A percentile compares a stretch with the other conserved stretches of the same genome.
Evolutionary conservation across 2,888 invertebrate genomes (phyloP).

Genomic region (Tetranychus piercei): DNA sequence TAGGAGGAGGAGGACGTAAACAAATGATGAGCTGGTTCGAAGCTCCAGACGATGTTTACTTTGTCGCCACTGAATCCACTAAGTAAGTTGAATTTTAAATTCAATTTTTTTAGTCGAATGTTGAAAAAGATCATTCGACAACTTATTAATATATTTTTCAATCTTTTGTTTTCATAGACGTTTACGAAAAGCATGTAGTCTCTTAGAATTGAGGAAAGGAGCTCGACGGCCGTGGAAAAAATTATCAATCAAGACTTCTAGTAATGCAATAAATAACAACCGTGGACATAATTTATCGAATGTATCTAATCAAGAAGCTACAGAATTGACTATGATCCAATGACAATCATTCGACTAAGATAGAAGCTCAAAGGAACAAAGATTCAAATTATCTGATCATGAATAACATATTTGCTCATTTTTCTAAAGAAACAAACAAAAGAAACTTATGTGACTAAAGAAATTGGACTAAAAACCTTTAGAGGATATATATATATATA

Average conservation of each 20-base stretch:
- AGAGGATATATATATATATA: too few species aligned
- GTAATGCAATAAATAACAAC: conserved; percentile 3
- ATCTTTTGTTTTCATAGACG: conserved; percentile 41
- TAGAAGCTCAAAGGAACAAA: too few species aligned
- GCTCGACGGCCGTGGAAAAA: conserved; percentile 56
- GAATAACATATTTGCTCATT: too few species aligned
- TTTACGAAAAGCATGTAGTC: conserved; percentile 58
- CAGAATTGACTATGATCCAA: too few species aligned
- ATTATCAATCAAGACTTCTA: background rate
- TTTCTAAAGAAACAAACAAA: too few species aligned
- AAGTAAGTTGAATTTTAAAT: conserved; percentile 46
- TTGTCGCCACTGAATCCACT: conserved; percentile 69
- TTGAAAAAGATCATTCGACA: background rate
- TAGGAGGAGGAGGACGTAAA: conserved; percentile 43
- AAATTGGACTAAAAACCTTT: too few species aligned
- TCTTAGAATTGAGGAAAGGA: conserved; percentile 57
- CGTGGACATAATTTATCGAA: too few species aligned
- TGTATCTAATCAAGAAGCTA: too few species aligned
- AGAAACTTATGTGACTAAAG: too few species aligned
- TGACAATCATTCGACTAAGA: too few species aligned
- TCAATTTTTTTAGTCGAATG: background rate
- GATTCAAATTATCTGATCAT: too few species aligned
- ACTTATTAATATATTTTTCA: background rate
- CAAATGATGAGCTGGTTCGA: conserved; percentile 96
- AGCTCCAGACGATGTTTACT: conserved; percentile 90